These are phyloP conservation scores for Nebria brevicollis DNA, from an alignment of 2,888 invertebrate species.

Conservation along the genomic window DNA sequence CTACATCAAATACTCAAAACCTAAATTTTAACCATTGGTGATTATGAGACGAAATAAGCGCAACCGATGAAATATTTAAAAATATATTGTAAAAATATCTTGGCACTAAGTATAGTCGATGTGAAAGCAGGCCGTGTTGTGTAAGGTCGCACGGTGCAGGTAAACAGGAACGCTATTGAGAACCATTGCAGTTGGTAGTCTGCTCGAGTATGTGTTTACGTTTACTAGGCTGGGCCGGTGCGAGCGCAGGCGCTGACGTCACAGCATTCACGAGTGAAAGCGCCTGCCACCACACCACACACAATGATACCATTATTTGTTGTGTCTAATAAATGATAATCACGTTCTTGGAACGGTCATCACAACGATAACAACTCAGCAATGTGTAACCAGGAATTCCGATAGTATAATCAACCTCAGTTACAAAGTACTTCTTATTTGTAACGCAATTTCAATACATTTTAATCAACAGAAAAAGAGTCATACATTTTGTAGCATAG, in stretches of 20 bases:
- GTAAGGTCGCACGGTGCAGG: neutral
- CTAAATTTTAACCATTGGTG: too few species aligned
- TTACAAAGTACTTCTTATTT: too few species aligned
- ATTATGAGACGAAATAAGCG: too few species aligned
- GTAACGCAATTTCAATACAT: too few species aligned
- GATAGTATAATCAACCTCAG: neutral
- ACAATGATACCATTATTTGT: neutral
- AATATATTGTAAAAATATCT: too few species aligned
- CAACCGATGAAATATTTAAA: too few species aligned
- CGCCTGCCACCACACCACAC: neutral
- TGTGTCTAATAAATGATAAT: conserved; percentile 18
- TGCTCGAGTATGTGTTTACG: neutral
- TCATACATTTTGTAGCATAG: too few species aligned
- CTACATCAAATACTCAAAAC: too few species aligned
- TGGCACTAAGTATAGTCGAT: conserved; percentile 9
- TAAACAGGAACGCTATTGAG: neutral
- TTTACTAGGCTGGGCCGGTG: neutral
- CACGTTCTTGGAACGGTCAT: conserved; percentile 15
- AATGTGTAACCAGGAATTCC: neutral
- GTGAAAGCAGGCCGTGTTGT: conserved; percentile 30
- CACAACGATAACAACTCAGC: conserved; percentile 6
- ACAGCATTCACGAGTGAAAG: conserved; percentile 13
- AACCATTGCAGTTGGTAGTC: conserved; percentile 7
- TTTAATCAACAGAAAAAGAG: too few species aligned
- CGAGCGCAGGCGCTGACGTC: conserved; percentile 15